Evolutionary conservation across 2,113 vertebrate genomes (phyloP).

Genomic region (Lota lota): DNA sequence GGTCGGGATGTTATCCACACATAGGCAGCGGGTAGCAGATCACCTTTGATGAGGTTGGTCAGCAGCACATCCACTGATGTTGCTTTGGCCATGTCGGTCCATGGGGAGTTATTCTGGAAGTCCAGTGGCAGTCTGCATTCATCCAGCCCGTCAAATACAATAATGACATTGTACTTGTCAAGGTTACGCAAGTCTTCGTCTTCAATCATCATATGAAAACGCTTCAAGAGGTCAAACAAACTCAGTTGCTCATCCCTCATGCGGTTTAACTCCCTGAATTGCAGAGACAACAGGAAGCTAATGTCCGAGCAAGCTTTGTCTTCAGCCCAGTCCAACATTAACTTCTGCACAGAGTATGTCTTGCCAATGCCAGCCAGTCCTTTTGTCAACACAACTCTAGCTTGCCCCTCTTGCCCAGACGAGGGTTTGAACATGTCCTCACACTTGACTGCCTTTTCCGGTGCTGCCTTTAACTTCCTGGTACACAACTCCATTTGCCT

Average conservation of each 20-base stretch:
- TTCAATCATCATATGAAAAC: neutral
- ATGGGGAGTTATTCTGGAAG: constrained; percentile 7
- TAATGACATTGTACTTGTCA: constrained; percentile 1
- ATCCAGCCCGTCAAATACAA: constrained; percentile 22
- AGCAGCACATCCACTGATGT: constrained; percentile 24
- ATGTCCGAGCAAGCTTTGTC: neutral
- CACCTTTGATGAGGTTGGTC: constrained; percentile 30
- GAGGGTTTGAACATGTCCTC: neutral
- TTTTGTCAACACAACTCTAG: constrained; percentile 3
- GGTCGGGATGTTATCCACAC: constrained; percentile 38
- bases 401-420: neutral
- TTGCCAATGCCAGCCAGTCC: constrained; percentile 6
- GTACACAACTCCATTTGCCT: too few relatives aligned
- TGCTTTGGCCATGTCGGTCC: neutral
- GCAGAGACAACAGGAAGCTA: constrained; percentile 21
- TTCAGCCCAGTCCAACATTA: constrained; percentile 4
- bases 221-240: constrained; percentile 35
- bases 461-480: constrained; percentile 3
- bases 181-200: constrained; percentile 8
- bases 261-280: neutral
- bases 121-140: constrained; percentile 13
- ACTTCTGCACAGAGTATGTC: neutral
- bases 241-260: neutral
- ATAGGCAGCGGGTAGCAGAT: constrained; percentile 20
- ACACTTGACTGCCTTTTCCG: neutral